phyloP scores from a whole-genome alignment of 2,113 vertebrate genomes.

The Percina caprodes region DNA sequence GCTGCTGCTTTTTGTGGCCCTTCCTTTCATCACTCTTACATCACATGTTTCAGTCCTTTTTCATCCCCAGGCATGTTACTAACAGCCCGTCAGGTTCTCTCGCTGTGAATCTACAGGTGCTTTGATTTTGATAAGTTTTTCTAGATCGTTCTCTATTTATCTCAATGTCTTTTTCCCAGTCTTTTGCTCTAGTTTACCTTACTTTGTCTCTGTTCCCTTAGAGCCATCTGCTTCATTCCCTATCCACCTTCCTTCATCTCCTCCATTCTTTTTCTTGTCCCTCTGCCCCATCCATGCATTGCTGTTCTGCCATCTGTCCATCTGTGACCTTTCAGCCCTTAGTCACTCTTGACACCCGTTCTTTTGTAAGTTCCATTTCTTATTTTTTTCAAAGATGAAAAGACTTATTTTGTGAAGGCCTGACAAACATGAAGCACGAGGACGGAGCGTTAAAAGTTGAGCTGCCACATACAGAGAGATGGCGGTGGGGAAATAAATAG shows the following conservation, averaged over 20 bases:
- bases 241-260: constrained; percentile 6
- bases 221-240: constrained; percentile 39
- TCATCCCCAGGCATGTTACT: constrained; percentile 1
- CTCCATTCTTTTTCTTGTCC: not conserved
- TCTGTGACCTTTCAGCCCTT: constrained; percentile 17
- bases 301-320: constrained; percentile 47
- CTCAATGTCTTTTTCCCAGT: not conserved
- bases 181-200: not conserved
- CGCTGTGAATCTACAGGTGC: constrained; percentile 27
- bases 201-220: constrained; percentile 16
- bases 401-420: constrained; percentile 14
- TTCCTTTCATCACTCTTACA: constrained; percentile 37
- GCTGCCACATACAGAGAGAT: constrained; percentile 20
- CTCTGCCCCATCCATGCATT: not conserved
- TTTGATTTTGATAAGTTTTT: constrained; percentile 31
- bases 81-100: constrained; percentile 10
- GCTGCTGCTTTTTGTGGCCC: not conserved
- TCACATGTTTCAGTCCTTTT: constrained; percentile 27
- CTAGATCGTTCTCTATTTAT: constrained; percentile 8
- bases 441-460: constrained; percentile 21
- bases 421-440: not conserved
- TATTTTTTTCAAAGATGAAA: not conserved
- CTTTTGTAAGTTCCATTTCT: not conserved
- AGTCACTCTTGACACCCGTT: not conserved
- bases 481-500: not conserved